Base-by-base conservation (phyloP, 2,888 invertebrate genomes). In the Trichacis sp. region DNA sequence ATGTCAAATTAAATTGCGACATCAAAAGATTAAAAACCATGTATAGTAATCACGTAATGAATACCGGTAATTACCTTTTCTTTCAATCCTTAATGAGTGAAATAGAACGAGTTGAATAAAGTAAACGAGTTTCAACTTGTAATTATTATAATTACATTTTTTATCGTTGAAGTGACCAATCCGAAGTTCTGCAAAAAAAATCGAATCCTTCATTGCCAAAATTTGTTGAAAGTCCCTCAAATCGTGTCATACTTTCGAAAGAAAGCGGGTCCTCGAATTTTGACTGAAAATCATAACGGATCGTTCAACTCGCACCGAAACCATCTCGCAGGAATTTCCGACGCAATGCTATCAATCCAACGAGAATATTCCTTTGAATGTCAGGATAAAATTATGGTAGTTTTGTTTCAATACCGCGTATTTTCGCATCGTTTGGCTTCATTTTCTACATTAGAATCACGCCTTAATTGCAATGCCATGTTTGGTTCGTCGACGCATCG, bases 331-430 rank as follows among this genome's bases (percentile, higher is more conserved):
- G 8, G n/a, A 33, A 33, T 33, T 33, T n/a, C n/a, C 11, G 9
- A 33, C 8, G n/a, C 33, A 33, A 33, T 33, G 2, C 33, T 24
- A 24, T 24, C 24, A 24, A 24, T 8, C 24, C 33, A n/a, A 33
- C 33, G 33, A 33, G 9, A 33, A 33, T 9, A n/a, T 33, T 8
- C 3, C 24, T 5, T 24, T 24, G 24, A 5, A 24, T 8, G 24
- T 24, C 24, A 24, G 8, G 24, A 24, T 24, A 24, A 24, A 24
- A 24, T 45, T 58, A 19, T 50, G 58, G 45, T 58, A 45, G 50
- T 45, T 51, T 8, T 20, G 29, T 48, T 56, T 58, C 58, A 58
- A 58, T 58, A 50, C 51, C 38, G 50, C 42, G 49, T 50, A 40
- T 50, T 43, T 57, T 46, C 47, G 58, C 58, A 40, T 46, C 58